Percentiles rank a stretch among this genome's conserved stretches.
These are phyloP conservation scores for Drosophila sulfurigaster DNA, from an alignment of 1,140 invertebrate genomes.

Conservation along the genomic window DNA sequence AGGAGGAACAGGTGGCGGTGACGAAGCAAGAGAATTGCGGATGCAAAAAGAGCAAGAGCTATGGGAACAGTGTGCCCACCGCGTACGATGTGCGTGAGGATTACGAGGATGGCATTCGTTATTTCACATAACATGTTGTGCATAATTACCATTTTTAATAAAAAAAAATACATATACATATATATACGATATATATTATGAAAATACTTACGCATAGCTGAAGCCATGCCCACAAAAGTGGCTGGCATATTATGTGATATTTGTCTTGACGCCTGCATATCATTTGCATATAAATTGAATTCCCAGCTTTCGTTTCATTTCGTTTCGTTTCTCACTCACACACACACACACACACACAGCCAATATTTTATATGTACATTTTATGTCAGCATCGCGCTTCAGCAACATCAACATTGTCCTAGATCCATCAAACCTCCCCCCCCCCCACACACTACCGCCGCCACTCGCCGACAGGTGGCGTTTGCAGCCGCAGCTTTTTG, in stretches of 20 bases:
- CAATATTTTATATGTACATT: constrained; percentile 77
- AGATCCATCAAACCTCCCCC: constrained; percentile 37
- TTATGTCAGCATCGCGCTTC: constrained; percentile 48
- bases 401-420: too few species aligned
- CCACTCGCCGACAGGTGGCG: constrained; percentile 6
- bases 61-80: constrained; percentile 24
- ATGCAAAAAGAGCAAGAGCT: constrained; percentile 21
- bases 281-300: constrained; percentile 83
- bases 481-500: too few species aligned
- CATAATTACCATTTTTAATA: constrained; percentile 78
- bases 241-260: constrained; percentile 40
- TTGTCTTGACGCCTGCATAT: constrained; percentile 71
- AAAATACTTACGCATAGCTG: constrained; percentile 65
- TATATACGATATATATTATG: constrained; percentile 52
- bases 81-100: constrained; percentile 59
- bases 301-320: constrained; percentile 53
- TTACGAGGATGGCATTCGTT: constrained; percentile 55
- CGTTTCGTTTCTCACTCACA: constrained; percentile 32
- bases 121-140: constrained; percentile 59
- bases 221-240: neutral
- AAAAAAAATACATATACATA: constrained; percentile 9
- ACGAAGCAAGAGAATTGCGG: constrained; percentile 24
- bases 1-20: constrained; percentile 15
- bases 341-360: constrained; percentile 32
- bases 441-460: neutral